Percentiles rank a stretch among this genome's conserved stretches.
phyloP scores from a whole-genome alignment of 2,888 invertebrate species.

The Eilema depressum region DNA sequence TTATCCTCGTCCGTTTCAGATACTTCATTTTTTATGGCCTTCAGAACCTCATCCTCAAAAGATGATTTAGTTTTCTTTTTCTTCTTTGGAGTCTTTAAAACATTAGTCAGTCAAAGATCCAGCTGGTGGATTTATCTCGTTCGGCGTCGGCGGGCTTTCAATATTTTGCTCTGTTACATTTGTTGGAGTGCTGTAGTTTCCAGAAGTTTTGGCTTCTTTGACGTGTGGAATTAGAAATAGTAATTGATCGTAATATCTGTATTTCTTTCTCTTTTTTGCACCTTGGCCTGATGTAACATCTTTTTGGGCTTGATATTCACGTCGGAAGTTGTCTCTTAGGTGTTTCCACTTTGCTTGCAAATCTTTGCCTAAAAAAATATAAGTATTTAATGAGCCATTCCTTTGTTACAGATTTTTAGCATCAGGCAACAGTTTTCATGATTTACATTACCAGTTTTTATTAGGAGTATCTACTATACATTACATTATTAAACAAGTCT shows the following conservation, averaged over 20 bases:
- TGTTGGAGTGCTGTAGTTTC: constrained; percentile 25
- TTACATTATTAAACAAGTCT: constrained; percentile 35
- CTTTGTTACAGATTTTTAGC: constrained; percentile 39
- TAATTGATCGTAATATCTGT: constrained; percentile 37
- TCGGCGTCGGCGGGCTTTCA: not conserved
- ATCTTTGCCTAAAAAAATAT: constrained; percentile 25
- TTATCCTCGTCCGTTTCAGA: no score
- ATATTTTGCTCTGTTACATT: constrained; percentile 17
- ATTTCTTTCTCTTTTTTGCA: constrained; percentile 37
- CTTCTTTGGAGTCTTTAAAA: not conserved
- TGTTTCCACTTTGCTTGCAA: constrained; percentile 37
- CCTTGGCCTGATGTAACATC: constrained; percentile 8
- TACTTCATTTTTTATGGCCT: no score
- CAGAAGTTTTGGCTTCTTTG: constrained; percentile 24
- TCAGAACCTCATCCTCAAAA: no score
- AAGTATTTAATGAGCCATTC: constrained; percentile 14
- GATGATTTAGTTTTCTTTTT: not conserved
- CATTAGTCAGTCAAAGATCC: not conserved
- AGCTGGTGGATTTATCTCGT: not conserved
- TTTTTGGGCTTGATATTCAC: constrained; percentile 32
- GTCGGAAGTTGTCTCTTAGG: constrained; percentile 33
- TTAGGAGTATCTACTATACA: no score
- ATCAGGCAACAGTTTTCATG: no score
- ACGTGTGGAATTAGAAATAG: constrained; percentile 39
- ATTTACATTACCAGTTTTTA: no score